Evolutionary conservation across 2,888 invertebrate genomes (phyloP), one percentile per base, ranked within the genome.

Genomic region (Psylliodes chrysocephalus): DNA sequence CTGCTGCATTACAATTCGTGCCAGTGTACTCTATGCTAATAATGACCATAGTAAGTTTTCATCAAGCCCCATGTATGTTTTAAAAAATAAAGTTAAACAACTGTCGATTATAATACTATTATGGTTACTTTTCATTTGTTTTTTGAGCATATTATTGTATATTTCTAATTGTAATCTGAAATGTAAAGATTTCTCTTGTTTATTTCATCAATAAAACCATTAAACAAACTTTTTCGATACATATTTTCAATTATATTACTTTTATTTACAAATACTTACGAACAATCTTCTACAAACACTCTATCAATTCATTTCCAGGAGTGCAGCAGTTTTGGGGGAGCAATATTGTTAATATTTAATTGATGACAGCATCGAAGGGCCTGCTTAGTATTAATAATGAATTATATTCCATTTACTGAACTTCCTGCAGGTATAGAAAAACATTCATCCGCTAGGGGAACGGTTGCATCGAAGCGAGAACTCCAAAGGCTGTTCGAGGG

Each of bases 351-450:
- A 72, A 72, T 72, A 72, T 69, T 72, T 72, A 71, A 70, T 63
- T 67, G 64, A 35, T 52, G 44, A 53, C 56, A 59, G 64, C 35
- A 59, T 42, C 22, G 60, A 66, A 63, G 67, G 70, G 63, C 38
- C 64, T 63, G 53, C 63, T 69, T 42, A 33, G 66, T 66, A 72
- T 74, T 70, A 73, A 74, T 74, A 74, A 74, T 74, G 72, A 73
- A 74, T 74, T 72, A 71, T 71, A 65, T 72, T 71, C 71, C 72
- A 73, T 73, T 74, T 74, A 73, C 66, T 63, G 38, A 57, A 59
- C 68, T 70, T 72, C 71, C 71, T 72, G 70, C 71, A 73, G 73
- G 73, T 73, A 72, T 38, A 64, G 55, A 70, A 67, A 64, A 25
- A 61, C 57, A 52, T 44, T 60, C 54, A 18, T 55, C 63, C 60